Base-by-base conservation (phyloP, 2,797 vertebrate species). In the Danio albolineatus region DNA sequence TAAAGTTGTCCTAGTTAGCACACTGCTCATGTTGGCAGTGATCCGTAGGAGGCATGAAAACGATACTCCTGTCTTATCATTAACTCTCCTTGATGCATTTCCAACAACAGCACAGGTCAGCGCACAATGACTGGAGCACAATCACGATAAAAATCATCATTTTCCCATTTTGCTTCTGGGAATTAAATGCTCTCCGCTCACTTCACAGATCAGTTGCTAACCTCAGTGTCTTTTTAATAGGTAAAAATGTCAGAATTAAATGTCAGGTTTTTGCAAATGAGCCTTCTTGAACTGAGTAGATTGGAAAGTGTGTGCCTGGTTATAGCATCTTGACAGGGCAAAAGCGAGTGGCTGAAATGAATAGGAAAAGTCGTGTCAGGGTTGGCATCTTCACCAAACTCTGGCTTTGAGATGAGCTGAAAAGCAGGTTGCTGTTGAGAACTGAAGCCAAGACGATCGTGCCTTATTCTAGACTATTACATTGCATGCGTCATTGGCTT, bases 51-150 rank as follows among this genome's bases (percentile, higher is more conserved):
- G 80, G 73, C 43, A 78, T 51, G 54, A 62, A 49, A 82, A 61
- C 66, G 69, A 73, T 71, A 59, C 73, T 72, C 79, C 43, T 83
- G 73, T 73, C 75, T 54, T 65, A 56, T 64, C 79, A 76, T 80
- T 78, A 62, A 76, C 82, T 82, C 56, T 12, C 66, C 67, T 67
- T 73, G 57, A 70, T 82, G 44, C 56, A 62, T 75, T 85, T 83
- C 39, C 41, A 80, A 79, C 41, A 59, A 70, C 60, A 57, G 66
- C 10, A 28, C 66, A 56, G 39, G 73, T 75, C 74, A 17, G 46
- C 48, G 48, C 19, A 44, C 19, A 44, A 28, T 57, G 73, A 73
- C 44, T 74, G 54, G 59, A 66, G 64, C 51, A 51, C n/a, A 49
- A 72, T 56, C 64, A 41, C 44, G 54, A 21, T 57, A 14, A 56